Base-by-base conservation (phyloP, 2,888 invertebrate species). In the Agrochola circellaris region DNA sequence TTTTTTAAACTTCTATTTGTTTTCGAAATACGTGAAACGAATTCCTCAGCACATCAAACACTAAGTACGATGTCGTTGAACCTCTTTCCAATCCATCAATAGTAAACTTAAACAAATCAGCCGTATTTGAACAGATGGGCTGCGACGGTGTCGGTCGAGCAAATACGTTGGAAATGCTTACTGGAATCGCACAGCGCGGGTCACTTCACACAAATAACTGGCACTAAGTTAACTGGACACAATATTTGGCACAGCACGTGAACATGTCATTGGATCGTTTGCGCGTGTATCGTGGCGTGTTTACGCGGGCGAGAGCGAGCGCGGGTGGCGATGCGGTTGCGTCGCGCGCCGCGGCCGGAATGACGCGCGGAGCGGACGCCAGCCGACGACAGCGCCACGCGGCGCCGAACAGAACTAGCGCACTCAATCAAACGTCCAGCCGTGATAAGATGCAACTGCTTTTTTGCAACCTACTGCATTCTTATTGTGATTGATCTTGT, bases 341-440 rank as follows among this genome's bases (percentile, higher is more conserved):
- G 93, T 92, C 93, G 95, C 95, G 94, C 94, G 95, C 94, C 96
- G 95, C 95, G 96, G 95, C 94, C 95, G 95, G 95, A 95, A 91
- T 96, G 96, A 94, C 95, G 96, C 94, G 95, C 91, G 89, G 91
- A 85, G 90, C 89, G 91, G 89, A 89, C 88, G 88, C 87, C 91
- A 89, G 89, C 89, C 85, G 88, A 84, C 87, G 79, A 88, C 92
- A 93, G 91, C 93, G 87, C 90, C 88, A 85, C 87, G 91, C 91
- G 92, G 90, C 85, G 88, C 72, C 56, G 48, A 23, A 9, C 67
- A 34, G 91, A 90, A 93, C 93, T 92, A 93, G 81, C 86, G 82
- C 88, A 91, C 93, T 94, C 95, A 93, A 93, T 95, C 95, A 95
- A 90, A 93, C 93, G 90, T 90, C 92, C 87, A 65, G 76, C 86